These are phyloP conservation scores for Netta rufina DNA, from an alignment of 2,797 vertebrate species.

Conservation along the genomic window DNA sequence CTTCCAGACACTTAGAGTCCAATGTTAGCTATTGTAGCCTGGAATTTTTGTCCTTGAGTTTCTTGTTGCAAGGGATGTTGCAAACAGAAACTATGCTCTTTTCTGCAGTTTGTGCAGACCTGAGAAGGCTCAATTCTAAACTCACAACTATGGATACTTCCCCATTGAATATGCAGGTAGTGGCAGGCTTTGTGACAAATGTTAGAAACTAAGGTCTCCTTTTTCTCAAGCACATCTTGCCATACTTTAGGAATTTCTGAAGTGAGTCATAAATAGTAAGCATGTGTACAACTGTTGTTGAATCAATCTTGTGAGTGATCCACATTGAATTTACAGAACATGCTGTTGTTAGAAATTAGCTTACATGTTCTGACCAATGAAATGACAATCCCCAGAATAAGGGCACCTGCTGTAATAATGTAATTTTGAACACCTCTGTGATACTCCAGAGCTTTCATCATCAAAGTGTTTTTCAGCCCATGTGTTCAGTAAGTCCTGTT, in stretches of 20 bases:
- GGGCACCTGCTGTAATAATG: neutral
- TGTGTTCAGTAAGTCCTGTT: neutral
- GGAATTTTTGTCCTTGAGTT: neutral
- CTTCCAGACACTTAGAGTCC: neutral
- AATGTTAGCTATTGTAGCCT: neutral
- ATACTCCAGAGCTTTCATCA: neutral
- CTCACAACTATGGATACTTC: neutral
- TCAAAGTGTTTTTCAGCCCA: neutral
- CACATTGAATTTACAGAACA: neutral
- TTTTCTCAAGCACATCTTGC: neutral
- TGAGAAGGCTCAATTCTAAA: neutral
- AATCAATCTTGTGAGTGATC: neutral
- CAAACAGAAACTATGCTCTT: neutral
- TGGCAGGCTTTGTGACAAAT: neutral
- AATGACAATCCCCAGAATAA: neutral
- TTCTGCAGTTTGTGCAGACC: neutral
- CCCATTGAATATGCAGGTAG: neutral
- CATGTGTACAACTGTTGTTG: neutral
- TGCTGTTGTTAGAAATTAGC: neutral
- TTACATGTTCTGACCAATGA: neutral
- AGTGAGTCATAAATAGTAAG: neutral
- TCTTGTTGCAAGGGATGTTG: neutral
- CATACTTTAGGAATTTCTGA: neutral
- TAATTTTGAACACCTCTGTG: neutral
- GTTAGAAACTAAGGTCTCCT: neutral